Evolutionary conservation across 2,888 invertebrate genomes (phyloP), one percentile per base, ranked within the genome.

Genomic region (Petrolisthes manimaculis): DNA sequence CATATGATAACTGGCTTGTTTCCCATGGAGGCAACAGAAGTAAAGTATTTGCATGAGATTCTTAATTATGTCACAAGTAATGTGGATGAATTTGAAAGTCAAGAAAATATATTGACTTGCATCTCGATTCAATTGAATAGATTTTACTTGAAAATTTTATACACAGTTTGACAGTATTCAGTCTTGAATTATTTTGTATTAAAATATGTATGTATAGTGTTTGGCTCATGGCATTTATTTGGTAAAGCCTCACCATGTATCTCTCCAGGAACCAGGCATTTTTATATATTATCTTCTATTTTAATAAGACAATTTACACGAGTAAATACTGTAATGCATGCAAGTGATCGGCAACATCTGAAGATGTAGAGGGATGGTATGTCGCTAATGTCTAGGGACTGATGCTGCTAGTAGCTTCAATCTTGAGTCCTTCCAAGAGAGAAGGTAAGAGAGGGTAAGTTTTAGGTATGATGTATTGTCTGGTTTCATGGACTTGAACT

Each of bases 381-480:
- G 67, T 56, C 37, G 18, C 61, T 12, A 61, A 18, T 61, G 9
- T 9, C 12, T 84, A 74, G 51, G 80, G 12, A 80, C 54, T 55
- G 24, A n/a, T 56, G 81, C 18, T 51, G 51, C 53, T 54, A 51
- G 37, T 81, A 21, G 37, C 24, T 81, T 61, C 67, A 67, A 81
- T 51, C 51, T n/a, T 14, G 6, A n/a, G 71, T 71, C 71, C 71
- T 8, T 71, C 54, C 69, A 78, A 53, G 84, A 56, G 53, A 21
- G 54, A 85, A 67, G 79, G 69, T 24, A 18, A n/a, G 12, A n/a
- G 69, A 85, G 78, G 85, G 85, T 85, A 85, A 85, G 85, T 85
- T 53, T 85, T 77, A 61, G 8, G 1, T 80, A 12, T 55, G 61
- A 74, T 77, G 56, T 77, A 9, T 77, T 75, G 78, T 84, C 84